Evolutionary conservation across 2,113 vertebrate species (phyloP).

Genomic region (Empidonax traillii): DNA sequence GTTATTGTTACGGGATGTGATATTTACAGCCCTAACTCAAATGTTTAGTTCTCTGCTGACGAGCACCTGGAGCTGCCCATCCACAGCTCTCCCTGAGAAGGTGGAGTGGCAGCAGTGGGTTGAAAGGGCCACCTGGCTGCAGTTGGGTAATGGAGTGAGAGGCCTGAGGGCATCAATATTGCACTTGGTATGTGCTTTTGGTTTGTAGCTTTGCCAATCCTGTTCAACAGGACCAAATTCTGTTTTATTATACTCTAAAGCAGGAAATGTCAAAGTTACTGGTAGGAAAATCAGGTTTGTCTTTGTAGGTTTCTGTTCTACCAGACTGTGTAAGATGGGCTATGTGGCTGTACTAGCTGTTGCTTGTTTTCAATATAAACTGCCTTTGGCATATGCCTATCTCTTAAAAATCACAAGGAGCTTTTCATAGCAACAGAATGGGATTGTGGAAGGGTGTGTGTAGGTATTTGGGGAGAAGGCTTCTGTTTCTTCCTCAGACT

Average conservation of each 20-base stretch:
- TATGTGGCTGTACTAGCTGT: not conserved
- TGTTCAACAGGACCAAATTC: not conserved
- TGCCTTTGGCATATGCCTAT: not conserved
- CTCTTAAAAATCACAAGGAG: not conserved
- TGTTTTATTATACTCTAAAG: not conserved
- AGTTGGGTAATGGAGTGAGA: not conserved
- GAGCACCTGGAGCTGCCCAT: not conserved
- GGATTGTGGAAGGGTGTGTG: not conserved
- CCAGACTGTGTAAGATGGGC: not conserved
- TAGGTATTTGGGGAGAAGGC: not conserved
- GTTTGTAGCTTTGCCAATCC: accelerated
- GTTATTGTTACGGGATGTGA: accelerated
- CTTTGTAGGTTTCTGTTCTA: not conserved
- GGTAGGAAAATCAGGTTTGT: not conserved
- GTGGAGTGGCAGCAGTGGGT: accelerated
- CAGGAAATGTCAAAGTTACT: not conserved
- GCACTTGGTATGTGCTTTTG: not conserved
- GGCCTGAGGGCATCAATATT: not conserved
- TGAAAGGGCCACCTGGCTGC: not conserved
- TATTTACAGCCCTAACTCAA: not conserved
- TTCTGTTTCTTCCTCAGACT: not conserved
- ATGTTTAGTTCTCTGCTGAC: not conserved
- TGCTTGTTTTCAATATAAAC: not conserved
- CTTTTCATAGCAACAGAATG: not conserved
- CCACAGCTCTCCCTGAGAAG: accelerated